Percentiles rank a stretch among this genome's conserved stretches.
These are phyloP conservation scores for Boloria selene DNA, from an alignment of 2,888 invertebrate genomes.

Conservation along the genomic window DNA sequence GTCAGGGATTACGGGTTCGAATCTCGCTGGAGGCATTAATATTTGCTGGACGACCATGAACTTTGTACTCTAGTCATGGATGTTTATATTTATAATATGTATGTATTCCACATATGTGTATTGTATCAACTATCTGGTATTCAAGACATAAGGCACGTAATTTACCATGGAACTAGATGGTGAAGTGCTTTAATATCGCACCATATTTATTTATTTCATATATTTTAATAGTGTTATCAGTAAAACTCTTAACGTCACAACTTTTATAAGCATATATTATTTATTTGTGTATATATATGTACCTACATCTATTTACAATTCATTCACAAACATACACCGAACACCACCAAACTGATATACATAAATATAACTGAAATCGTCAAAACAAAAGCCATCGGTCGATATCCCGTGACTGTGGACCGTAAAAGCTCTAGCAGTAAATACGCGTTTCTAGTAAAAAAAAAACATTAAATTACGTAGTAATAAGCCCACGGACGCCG, in stretches of 20 bases:
- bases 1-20: too few relatives aligned
- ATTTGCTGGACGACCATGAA: too few relatives aligned
- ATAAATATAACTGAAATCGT: conserved; percentile 21
- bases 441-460: conserved; percentile 60
- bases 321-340: not conserved
- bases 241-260: conserved; percentile 21
- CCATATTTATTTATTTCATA: too few relatives aligned
- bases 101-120: too few relatives aligned
- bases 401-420: conserved; percentile 77
- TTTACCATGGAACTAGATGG: too few relatives aligned
- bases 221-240: not conserved
- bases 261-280: conserved; percentile 8
- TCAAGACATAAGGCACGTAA: too few relatives aligned
- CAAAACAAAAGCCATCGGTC: conserved; percentile 53
- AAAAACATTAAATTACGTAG: conserved; percentile 76
- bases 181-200: too few relatives aligned
- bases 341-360: not conserved
- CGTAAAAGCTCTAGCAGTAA: conserved; percentile 69
- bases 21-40: too few relatives aligned
- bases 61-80: too few relatives aligned
- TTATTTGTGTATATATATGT: too few relatives aligned
- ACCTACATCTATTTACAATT: not conserved
- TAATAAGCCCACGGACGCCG: conserved; percentile 69
- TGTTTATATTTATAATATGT: too few relatives aligned
- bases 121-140: too few relatives aligned